Evolutionary conservation across 2,888 invertebrate species (phyloP), one percentile per base, ranked within the genome.

Genomic region (Tyria jacobaeae): DNA sequence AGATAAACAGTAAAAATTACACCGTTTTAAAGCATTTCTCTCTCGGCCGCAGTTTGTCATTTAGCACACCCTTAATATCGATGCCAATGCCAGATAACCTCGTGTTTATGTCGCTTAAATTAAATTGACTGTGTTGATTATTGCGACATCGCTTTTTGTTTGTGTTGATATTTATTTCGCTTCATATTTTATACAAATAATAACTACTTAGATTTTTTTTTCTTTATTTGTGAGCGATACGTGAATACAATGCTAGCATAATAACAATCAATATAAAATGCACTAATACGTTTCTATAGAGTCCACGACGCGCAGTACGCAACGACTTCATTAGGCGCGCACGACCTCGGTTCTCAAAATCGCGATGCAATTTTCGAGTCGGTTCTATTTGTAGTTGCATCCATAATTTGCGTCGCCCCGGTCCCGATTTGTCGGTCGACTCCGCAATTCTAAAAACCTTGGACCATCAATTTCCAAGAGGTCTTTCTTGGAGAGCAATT

Each of bases 81-180:
- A 93, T 91, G 89, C 85, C 85, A 82, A 85, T 79, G 87, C 85
- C 87, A 91, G 92, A 92, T 92, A 90, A 83, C 83, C 76, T 73
- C 86, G 87, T 90, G 91, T 91, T 92, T 90, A 91, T 89, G 92
- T 93, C 92, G 86, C 88, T 90, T 89, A 86, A 89, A 91, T 91
- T 91, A 91, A 92, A 92, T 92, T 87, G 88, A 90, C 82, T 80
- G 85, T 84, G 89, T 89, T 91, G 89, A 90, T 92, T 90, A 88
- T 90, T 87, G 84, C 89, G 89, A 90, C 91, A 88, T 73, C 76
- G 84, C 87, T 87, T 90, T 90, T 90, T 89, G 86, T 86, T 85
- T 78, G 79, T 79, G 77, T 78, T 82, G 73, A 87, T 87, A 90
- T 89, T 89, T 90, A 91, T 88, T 84, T 78, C 78, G 69, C 75